These are phyloP conservation scores for Dysdera silvatica DNA, from an alignment of 1,140 invertebrate species.

Conservation along the genomic window DNA sequence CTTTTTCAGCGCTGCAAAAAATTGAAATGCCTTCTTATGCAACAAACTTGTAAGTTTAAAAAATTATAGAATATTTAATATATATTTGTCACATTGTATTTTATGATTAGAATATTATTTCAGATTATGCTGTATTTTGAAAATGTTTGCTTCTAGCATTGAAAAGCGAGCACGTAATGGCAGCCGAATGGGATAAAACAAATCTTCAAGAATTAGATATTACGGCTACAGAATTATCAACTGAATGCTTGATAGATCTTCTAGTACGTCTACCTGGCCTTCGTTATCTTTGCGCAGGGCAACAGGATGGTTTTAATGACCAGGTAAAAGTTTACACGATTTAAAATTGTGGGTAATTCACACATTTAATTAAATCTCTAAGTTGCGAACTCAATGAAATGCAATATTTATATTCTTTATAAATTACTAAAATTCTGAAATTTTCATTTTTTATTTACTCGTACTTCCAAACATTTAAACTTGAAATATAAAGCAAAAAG, in stretches of 20 bases:
- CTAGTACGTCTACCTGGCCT: conserved; percentile 77
- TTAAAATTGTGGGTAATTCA: too few relatives aligned
- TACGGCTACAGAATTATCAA: conserved; percentile 88
- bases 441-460: too few relatives aligned
- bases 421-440: too few relatives aligned
- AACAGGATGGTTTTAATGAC: conserved; percentile 95
- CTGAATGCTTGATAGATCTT: conserved; percentile 88
- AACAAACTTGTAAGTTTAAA: conserved; percentile 76
- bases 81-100: not conserved
- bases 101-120: conserved; percentile 4
- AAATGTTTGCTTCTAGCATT: conserved; percentile 54
- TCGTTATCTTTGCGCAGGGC: conserved; percentile 84
- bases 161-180: conserved; percentile 80
- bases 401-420: too few relatives aligned
- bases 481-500: too few relatives aligned
- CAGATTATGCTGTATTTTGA: not conserved
- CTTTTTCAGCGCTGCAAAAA: conserved; percentile 88
- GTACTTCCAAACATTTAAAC: too few relatives aligned
- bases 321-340: too few relatives aligned
- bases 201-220: conserved; percentile 90
- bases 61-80: not conserved
- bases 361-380: too few relatives aligned
- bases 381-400: too few relatives aligned
- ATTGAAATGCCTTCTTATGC: conserved; percentile 84
- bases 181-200: conserved; percentile 97